These are phyloP conservation scores for Anorthoa munda DNA, from an alignment of 2,888 invertebrate genomes.

Conservation along the genomic window DNA sequence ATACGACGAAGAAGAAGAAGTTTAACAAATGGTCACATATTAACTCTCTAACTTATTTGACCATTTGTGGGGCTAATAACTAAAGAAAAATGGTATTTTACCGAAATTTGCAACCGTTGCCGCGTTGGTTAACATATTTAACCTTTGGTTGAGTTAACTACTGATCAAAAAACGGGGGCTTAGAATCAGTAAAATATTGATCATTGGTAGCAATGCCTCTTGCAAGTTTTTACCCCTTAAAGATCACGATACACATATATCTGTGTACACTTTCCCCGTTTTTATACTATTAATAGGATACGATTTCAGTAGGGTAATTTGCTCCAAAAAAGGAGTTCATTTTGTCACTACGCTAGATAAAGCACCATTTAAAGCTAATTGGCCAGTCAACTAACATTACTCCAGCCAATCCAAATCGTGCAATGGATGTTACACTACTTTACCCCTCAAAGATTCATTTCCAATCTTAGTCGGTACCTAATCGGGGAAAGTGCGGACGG, in stretches of 20 bases:
- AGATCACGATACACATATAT: background rate
- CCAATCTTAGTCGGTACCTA: background rate
- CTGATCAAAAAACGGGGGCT: too few species aligned
- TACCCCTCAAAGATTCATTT: slow-evolving; percentile 4
- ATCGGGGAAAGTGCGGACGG: background rate
- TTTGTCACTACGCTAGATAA: background rate
- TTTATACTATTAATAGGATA: slow-evolving; percentile 45
- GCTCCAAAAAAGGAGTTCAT: background rate
- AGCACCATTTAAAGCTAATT: background rate
- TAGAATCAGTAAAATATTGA: too few species aligned
- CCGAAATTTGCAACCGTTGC: too few species aligned
- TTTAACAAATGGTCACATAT: too few species aligned
- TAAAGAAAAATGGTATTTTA: too few species aligned
- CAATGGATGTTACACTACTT: background rate
- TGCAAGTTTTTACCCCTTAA: too few species aligned
- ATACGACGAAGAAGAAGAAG: too few species aligned
- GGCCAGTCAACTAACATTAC: background rate
- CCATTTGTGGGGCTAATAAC: too few species aligned
- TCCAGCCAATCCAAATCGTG: slow-evolving; percentile 9
- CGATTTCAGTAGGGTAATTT: background rate
- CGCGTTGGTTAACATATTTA: too few species aligned
- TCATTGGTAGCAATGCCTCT: too few species aligned
- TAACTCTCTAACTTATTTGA: too few species aligned
- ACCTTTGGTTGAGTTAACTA: too few species aligned
- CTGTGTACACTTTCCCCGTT: slow-evolving; percentile 70